Evolutionary conservation across 2,797 vertebrate genomes (phyloP).

Genomic region (Pipistrellus nathusii): DNA sequence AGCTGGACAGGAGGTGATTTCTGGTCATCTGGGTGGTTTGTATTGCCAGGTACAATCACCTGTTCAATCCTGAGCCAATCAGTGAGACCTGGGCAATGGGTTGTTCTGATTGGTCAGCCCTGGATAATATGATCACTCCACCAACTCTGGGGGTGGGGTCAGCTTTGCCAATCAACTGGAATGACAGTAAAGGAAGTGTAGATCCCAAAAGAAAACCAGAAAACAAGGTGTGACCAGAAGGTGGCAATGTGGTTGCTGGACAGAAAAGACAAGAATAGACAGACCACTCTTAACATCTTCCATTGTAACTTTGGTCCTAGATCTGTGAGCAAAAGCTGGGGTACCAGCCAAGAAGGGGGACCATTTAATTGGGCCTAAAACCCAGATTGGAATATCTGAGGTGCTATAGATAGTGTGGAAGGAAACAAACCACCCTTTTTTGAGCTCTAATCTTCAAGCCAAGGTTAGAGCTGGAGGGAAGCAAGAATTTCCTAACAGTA

Average conservation of each 20-base stretch:
- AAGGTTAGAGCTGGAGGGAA: not conserved
- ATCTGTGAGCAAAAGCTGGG: not conserved
- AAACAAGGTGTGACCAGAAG: too few relatives aligned
- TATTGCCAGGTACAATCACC: not conserved
- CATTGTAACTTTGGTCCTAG: not conserved
- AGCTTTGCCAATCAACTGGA: not conserved
- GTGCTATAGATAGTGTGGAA: not conserved
- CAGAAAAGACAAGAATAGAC: not conserved
- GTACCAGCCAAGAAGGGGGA: not conserved
- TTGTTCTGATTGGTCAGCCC: not conserved
- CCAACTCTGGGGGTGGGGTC: not conserved
- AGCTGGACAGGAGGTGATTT: not conserved
- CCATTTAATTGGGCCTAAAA: not conserved
- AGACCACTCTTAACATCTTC: not conserved
- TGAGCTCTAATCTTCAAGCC: not conserved
- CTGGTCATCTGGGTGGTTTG: not conserved
- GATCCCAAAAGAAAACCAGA: not conserved
- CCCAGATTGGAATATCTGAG: too few relatives aligned
- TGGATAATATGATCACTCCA: not conserved
- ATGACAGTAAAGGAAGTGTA: not conserved
- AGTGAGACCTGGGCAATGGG: not conserved
- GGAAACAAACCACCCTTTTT: not conserved
- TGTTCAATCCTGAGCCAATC: not conserved
- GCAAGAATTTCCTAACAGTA: not conserved
- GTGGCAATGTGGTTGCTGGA: too few relatives aligned